Evolutionary conservation across 2,797 vertebrate genomes (phyloP).

Genomic region (Mallotus villosus): DNA sequence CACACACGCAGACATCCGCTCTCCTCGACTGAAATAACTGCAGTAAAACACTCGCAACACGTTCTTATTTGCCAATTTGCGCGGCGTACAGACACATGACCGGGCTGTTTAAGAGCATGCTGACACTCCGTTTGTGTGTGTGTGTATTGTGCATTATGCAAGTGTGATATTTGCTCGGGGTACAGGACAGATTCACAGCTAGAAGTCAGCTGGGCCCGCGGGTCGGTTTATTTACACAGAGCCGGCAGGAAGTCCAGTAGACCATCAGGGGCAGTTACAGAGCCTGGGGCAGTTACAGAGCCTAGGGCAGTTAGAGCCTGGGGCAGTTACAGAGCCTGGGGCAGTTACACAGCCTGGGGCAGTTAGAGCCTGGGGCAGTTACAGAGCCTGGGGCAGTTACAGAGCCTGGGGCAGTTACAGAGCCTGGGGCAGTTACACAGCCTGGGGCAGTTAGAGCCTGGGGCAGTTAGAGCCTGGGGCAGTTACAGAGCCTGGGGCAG

Average conservation of each 20-base stretch:
- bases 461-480: not conserved
- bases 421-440: too few species aligned
- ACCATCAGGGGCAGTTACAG: constrained; percentile 19
- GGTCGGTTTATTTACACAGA: constrained; percentile 1
- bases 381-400: not conserved
- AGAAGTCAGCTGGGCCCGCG: not conserved
- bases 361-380: not conserved
- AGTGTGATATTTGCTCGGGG: not conserved
- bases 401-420: not conserved
- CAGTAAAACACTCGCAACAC: not conserved
- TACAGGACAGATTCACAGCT: constrained; percentile 2
- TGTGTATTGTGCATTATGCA: not conserved
- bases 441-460: too few species aligned
- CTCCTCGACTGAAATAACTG: not conserved
- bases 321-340: too few species aligned
- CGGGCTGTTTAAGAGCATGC: not conserved
- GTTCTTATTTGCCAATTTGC: not conserved
- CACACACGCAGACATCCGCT: not conserved
- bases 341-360: not conserved
- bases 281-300: not conserved
- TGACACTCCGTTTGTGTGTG: not conserved
- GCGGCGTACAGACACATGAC: not conserved
- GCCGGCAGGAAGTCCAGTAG: constrained; percentile 26
- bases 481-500: not conserved
- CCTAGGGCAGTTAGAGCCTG: not conserved